A percentile compares a stretch with the other conserved stretches of the same genome.
phyloP scores from a whole-genome alignment of 2,113 vertebrate species.

The Herpetotheres cachinnans region DNA sequence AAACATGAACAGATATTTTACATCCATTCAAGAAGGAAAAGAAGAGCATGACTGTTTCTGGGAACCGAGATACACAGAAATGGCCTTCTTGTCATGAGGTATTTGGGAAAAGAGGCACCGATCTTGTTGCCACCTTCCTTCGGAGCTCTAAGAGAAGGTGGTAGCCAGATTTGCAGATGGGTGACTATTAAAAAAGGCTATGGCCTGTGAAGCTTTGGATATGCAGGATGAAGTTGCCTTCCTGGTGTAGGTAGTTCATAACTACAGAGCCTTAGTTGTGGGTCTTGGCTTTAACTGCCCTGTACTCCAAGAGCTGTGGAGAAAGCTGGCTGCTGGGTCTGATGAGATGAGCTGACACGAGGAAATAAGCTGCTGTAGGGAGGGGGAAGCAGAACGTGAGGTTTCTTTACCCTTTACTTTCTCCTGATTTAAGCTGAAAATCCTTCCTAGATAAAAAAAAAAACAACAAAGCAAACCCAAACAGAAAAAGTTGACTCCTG shows the following conservation, averaged over 20 bases:
- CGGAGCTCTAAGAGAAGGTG: background rate
- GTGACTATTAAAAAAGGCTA: background rate
- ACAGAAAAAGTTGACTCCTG: background rate
- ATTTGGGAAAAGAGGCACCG: background rate
- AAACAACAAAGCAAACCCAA: background rate
- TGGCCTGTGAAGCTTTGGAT: background rate
- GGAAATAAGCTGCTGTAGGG: background rate
- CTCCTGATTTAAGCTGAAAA: background rate
- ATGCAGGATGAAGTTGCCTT: background rate
- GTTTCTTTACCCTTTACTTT: background rate
- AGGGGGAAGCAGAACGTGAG: background rate
- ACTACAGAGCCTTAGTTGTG: background rate
- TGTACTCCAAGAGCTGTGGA: background rate
- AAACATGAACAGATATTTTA: background rate
- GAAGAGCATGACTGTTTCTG: background rate
- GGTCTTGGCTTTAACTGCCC: background rate
- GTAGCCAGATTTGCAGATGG: background rate
- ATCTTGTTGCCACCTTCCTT: background rate
- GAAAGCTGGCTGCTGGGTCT: background rate
- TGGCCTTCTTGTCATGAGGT: background rate
- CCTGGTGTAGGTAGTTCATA: background rate
- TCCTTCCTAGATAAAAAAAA: background rate
- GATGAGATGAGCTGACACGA: rapidly evolving
- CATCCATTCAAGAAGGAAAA: background rate
- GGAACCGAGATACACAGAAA: background rate